Base-by-base conservation (phyloP, 2,797 vertebrate species). In the Pampus argenteus region DNA sequence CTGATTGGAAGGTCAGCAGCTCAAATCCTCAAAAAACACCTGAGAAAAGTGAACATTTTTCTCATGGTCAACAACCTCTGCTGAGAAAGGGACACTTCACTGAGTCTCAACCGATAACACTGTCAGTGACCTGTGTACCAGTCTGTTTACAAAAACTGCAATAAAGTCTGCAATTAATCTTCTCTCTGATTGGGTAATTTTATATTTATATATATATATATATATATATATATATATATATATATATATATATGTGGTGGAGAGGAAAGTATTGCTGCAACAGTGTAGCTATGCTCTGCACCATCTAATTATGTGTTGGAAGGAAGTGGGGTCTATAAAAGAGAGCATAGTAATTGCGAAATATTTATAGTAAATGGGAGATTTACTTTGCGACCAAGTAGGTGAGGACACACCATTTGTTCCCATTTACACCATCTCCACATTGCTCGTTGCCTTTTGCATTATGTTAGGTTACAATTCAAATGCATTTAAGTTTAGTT, bases 1-100 rank as follows among this genome's bases (percentile, higher is more conserved):
- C 14, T 65, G 76, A 78, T 40, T 68, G 20, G 68, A 47, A 72
- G 78, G 81, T 71, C 55, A 73, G 72, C 18, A 5, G 31, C 70
- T 78, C 23, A 70, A 78, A 78, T 73, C 51, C 48, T 36, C 3
- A 1, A 51, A 51, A 45, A 71, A 17, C 47, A 58, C 65, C 58
- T n/a, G n/a, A 63, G 59, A 36, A 74, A 38, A 64, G 61, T 26
- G 51, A 75, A 68, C 68, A 61, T 15, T 58, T 83, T 71, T 50
- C 31, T 55, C 5, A 2, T 59, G 54, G 59, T 79, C 57, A 80
- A 67, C 29, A 66, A 44, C 9, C 25, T 58, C 28, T 22, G 15
- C 44, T 58, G 56, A 61, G 66, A 69, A 31, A 56, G 36, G 26
- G 50, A 66, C 36, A 67, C 54, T 74, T 73, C 2, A 54, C 34